phyloP scores from a whole-genome alignment of 2,797 vertebrate genomes.

The Gastrophryne carolinensis region DNA sequence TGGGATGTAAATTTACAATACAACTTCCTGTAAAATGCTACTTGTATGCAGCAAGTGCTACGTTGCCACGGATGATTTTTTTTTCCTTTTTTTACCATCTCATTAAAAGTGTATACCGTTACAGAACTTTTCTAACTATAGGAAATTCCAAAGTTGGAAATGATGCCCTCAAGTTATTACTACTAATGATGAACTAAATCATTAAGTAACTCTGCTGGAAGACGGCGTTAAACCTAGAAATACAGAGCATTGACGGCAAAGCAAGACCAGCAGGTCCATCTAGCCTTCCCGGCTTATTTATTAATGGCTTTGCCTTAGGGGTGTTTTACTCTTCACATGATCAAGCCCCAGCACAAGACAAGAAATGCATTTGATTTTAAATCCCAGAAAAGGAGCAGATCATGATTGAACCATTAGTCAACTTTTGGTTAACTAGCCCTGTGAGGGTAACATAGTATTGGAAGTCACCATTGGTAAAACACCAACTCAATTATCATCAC shows the following conservation, averaged over 20 bases:
- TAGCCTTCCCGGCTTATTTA: not conserved
- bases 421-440: too few relatives aligned
- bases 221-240: not conserved
- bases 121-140: not conserved
- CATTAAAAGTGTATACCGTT: not conserved
- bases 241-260: not conserved
- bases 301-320: not conserved
- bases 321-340: not conserved
- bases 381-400: too few relatives aligned
- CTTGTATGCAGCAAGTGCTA: not conserved
- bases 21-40: slow-evolving; percentile 15
- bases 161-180: not conserved
- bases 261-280: not conserved
- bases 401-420: too few relatives aligned
- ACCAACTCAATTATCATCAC: too few relatives aligned
- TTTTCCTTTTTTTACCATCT: not conserved
- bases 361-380: not conserved
- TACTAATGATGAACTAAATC: slow-evolving; percentile 8
- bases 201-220: not conserved
- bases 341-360: not conserved
- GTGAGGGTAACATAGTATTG: too few relatives aligned
- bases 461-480: too few relatives aligned
- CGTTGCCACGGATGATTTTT: not conserved
- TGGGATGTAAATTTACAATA: slow-evolving; percentile 1
- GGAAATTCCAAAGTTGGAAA: slow-evolving; percentile 12